phyloP scores from a whole-genome alignment of 2,113 vertebrate species.

The Spea bombifrons region DNA sequence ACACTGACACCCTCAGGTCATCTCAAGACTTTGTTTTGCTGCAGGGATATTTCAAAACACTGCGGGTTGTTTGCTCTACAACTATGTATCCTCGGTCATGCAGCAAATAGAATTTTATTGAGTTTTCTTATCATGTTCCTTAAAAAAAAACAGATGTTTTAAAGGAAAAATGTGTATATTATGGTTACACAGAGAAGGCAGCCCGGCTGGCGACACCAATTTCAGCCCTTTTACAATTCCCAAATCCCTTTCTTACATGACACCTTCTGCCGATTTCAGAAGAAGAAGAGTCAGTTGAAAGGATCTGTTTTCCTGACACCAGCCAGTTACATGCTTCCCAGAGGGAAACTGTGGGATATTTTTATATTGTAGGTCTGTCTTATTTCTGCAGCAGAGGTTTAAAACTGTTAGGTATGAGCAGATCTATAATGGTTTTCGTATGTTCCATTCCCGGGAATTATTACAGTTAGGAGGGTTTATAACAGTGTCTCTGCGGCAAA shows the following conservation, averaged over 20 bases:
- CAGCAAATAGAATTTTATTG: slow-evolving; percentile 33
- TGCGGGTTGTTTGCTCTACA: slow-evolving; percentile 28
- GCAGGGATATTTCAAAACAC: slow-evolving; percentile 29
- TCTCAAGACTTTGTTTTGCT: slow-evolving; percentile 13
- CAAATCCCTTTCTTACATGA: background rate
- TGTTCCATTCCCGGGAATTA: too few relatives aligned
- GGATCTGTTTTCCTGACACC: background rate
- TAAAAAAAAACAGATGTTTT: slow-evolving; percentile 21
- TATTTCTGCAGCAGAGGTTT: too few relatives aligned
- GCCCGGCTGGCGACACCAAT: background rate
- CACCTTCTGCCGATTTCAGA: slow-evolving; percentile 1
- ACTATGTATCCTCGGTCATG: slow-evolving; percentile 17
- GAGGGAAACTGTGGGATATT: too few relatives aligned
- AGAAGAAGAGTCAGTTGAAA: background rate
- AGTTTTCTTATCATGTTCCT: slow-evolving; percentile 17
- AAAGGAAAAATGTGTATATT: background rate
- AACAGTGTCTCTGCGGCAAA: too few relatives aligned
- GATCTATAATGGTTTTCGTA: too few relatives aligned
- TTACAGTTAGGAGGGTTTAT: too few relatives aligned
- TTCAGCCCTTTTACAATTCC: slow-evolving; percentile 1
- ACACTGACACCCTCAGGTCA: slow-evolving; percentile 35
- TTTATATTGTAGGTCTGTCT: too few relatives aligned
- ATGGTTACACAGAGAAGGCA: background rate
- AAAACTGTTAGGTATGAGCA: too few relatives aligned
- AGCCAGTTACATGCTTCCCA: background rate